phyloP scores from a whole-genome alignment of 2,113 vertebrate genomes.

The Todiramphus saurophagus region DNA sequence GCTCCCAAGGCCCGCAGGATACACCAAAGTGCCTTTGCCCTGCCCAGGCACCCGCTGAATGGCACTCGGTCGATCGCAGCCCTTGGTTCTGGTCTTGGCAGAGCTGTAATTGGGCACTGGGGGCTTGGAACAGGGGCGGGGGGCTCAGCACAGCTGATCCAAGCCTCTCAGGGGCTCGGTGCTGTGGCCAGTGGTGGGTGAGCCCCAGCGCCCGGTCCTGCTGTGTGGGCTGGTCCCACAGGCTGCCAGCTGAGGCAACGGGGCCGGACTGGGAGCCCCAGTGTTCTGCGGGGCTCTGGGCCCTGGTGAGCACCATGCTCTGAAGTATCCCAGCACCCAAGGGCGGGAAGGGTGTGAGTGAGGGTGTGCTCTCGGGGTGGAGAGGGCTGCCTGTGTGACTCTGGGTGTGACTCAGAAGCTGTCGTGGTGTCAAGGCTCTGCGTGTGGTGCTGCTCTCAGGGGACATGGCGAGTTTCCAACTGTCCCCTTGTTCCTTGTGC shows the following conservation, averaged over 20 bases:
- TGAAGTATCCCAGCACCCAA: background rate
- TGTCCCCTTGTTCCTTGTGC: background rate
- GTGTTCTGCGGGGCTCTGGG: background rate
- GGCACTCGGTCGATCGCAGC: background rate
- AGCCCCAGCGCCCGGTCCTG: no score
- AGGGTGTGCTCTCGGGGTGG: fast-evolving
- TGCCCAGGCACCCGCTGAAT: background rate
- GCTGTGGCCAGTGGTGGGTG: background rate
- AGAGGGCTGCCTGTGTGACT: background rate
- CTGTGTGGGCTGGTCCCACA: background rate
- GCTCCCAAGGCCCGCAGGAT: background rate
- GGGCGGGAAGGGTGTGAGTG: fast-evolving
- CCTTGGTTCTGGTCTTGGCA: background rate
- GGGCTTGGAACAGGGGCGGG: background rate
- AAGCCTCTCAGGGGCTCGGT: no score
- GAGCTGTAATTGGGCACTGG: background rate
- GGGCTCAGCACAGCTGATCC: background rate
- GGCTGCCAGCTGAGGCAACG: background rate
- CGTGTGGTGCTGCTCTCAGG: background rate
- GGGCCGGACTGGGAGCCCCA: background rate
- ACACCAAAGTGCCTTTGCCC: constrained; percentile 40
- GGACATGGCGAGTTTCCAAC: fast-evolving
- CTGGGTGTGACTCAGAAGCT: background rate
- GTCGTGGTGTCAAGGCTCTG: background rate
- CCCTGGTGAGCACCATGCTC: fast-evolving